Evolutionary conservation across 2,888 invertebrate genomes (phyloP).

Genomic region (Epirrhoe alternata): DNA sequence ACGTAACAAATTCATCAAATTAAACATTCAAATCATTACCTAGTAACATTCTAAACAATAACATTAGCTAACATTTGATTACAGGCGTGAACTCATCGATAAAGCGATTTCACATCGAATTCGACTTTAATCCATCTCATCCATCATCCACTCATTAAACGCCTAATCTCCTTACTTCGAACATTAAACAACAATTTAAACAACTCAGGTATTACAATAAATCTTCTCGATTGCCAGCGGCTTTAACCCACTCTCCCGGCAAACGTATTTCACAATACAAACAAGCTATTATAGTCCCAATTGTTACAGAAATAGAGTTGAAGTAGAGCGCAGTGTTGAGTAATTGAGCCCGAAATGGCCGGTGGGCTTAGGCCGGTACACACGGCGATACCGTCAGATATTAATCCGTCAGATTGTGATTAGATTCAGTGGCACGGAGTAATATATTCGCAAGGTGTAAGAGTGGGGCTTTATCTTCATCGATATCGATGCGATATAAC

Average conservation of each 20-base stretch:
- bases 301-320: constrained; percentile 41
- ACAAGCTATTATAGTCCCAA: constrained; percentile 47
- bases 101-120: constrained; percentile 29
- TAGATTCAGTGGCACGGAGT: constrained; percentile 83
- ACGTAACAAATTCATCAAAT: not conserved
- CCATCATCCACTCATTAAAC: constrained; percentile 50
- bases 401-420: constrained; percentile 83
- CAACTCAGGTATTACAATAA: constrained; percentile 78
- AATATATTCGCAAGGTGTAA: constrained; percentile 80
- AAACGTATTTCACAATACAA: constrained; percentile 34
- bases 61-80: constrained; percentile 2
- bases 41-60: not conserved
- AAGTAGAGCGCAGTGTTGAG: constrained; percentile 2
- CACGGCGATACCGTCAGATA: constrained; percentile 70
- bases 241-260: constrained; percentile 61
- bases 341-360: constrained; percentile 60
- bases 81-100: constrained; percentile 12
- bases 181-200: constrained; percentile 78
- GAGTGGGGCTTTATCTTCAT: constrained; percentile 44
- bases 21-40: not conserved
- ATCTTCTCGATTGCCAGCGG: constrained; percentile 71
- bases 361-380: constrained; percentile 66
- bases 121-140: constrained; percentile 38
- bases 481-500: constrained; percentile 44
- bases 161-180: constrained; percentile 66